A percentile compares a stretch with the other conserved stretches of the same genome.
These are phyloP conservation scores for Rhogogaster chlorosoma DNA, from an alignment of 2,888 invertebrate genomes.

Conservation along the genomic window DNA sequence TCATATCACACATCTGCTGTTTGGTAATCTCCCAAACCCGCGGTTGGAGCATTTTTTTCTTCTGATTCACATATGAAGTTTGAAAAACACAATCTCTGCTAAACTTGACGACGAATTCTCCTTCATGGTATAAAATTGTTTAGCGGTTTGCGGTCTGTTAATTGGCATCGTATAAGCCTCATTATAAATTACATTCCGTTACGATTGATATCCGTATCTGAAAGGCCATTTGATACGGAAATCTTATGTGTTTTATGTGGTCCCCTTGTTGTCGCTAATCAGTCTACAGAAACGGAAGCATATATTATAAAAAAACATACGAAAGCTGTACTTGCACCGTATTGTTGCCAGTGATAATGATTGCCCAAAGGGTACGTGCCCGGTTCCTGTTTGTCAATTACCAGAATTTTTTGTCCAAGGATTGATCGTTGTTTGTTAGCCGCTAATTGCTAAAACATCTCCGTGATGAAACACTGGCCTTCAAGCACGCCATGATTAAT, in stretches of 20 bases:
- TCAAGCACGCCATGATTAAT: background rate
- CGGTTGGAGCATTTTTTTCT: background rate
- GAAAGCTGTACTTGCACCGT: background rate
- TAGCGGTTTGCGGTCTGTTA: background rate
- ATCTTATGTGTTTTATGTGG: background rate
- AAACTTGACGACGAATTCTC: background rate
- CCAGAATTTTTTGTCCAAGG: background rate
- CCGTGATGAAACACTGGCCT: background rate
- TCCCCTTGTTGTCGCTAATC: background rate
- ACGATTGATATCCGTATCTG: background rate
- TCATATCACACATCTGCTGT: conserved; percentile 3
- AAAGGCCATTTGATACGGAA: background rate
- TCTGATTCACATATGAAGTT: background rate
- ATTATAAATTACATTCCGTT: background rate
- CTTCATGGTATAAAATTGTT: background rate
- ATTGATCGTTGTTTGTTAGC: background rate
- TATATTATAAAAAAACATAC: background rate
- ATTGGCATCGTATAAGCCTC: background rate
- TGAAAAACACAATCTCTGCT: background rate
- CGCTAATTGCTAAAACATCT: background rate
- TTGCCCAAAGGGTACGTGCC: background rate
- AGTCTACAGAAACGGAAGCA: background rate
- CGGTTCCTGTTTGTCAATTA: background rate
- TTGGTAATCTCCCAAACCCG: background rate
- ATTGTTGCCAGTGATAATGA: background rate